Base-by-base conservation (phyloP, 2,797 vertebrate genomes). In the Ctenopoma multispine region DNA sequence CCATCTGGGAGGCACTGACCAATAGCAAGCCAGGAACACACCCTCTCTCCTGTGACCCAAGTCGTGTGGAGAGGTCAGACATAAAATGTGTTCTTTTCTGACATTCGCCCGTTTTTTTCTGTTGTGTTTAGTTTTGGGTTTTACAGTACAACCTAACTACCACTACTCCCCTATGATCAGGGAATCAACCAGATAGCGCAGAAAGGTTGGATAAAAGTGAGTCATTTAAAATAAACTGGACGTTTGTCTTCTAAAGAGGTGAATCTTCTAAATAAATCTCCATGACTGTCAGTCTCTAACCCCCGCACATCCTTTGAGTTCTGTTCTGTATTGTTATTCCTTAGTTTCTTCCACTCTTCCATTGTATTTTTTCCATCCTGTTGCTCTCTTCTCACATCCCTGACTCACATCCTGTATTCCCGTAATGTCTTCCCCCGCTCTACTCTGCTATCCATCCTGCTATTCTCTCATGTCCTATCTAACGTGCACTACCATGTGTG, bases 1-100 rank as follows among this genome's bases (percentile, higher is more conserved):
- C 97, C 59, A 98, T 99, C 87, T 99, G 97, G 97, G 97, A 99
- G 89, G 97, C 97, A 0, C 90, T 99, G 88, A 98, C 97, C 84
- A 99, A 99, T 82, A 99, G 97, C 94, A 98, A 98, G 79, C 98
- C 98, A 0, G 97, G 97, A 85, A 94, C 95, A 0, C 96, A 95
- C 87, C 92, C 95, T 18, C 91, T 95, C 83, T 92, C 96, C 48
- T 95, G 91, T 49, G 97, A 99, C 79, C 91, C 94, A 6, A 95
- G 95, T 83, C 95, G 90, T 12, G 85, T 95, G 77, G 96, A 98
- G 90, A 97, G 97, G 97, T 99, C 76, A 90, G 89, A 77, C 57
- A 53, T 38, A 27, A 7, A 18, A 12, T 29, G 41, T 27, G 51
- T 38, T 57, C 60, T 75, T 36, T 27, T 7, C 20, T 59, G 21